phyloP scores from a whole-genome alignment of 1,140 invertebrate species.

The Drosophila melanica region DNA sequence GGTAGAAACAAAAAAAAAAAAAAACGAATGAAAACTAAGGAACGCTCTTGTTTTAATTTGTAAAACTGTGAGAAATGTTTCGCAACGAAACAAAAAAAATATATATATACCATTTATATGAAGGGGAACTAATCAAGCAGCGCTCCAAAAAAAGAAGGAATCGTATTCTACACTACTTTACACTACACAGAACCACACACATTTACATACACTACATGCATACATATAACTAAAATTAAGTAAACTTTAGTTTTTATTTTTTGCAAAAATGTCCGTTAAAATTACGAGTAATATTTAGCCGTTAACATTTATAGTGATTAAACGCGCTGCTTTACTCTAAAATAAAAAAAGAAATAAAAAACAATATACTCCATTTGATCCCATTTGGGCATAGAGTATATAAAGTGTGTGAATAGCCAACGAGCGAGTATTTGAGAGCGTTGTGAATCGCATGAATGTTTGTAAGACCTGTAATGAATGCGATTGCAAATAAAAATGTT shows the following conservation, averaged over 20 bases:
- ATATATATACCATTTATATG: slow-evolving; percentile 30
- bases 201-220: slow-evolving; percentile 20
- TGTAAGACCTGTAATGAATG: slow-evolving; percentile 24
- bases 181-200: slow-evolving; percentile 11
- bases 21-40: slow-evolving; percentile 41
- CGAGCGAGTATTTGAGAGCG: slow-evolving; percentile 19
- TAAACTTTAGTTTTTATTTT: slow-evolving; percentile 49
- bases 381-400: slow-evolving; percentile 23
- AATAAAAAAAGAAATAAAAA: neutral
- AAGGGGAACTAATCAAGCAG: slow-evolving; percentile 48
- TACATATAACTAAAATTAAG: slow-evolving; percentile 36
- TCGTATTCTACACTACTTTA: slow-evolving; percentile 37
- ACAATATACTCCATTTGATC: slow-evolving; percentile 9
- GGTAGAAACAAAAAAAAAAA: slow-evolving; percentile 13
- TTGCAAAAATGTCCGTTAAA: slow-evolving; percentile 57
- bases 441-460: slow-evolving; percentile 16
- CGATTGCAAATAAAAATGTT: slow-evolving; percentile 35
- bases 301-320: slow-evolving; percentile 39
- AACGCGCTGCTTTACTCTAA: slow-evolving; percentile 45
- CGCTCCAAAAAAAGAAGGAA: slow-evolving; percentile 38
- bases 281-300: slow-evolving; percentile 47
- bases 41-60: slow-evolving; percentile 55
- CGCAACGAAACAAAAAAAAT: slow-evolving; percentile 79
- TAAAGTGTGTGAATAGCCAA: slow-evolving; percentile 26
- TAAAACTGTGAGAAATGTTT: slow-evolving; percentile 82